Conservation (phyloP, 2,797 vertebrate genomes). For the Propithecus perrieri region DNA sequence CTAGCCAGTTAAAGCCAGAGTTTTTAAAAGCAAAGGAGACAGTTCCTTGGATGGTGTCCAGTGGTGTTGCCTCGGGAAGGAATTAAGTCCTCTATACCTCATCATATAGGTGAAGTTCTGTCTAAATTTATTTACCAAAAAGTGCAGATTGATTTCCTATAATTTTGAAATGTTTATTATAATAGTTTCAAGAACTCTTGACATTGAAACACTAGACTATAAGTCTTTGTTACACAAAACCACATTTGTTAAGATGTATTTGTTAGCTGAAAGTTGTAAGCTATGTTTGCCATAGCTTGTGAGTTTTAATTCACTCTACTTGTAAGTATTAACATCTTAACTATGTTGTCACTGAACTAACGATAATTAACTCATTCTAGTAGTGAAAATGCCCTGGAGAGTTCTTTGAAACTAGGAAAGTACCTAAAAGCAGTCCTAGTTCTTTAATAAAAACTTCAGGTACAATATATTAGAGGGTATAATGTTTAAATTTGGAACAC, state of each 20-base stretch:
- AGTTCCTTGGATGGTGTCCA: not conserved
- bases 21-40: not conserved
- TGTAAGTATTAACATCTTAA: not conserved
- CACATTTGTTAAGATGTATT: not conserved
- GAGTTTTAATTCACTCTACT: not conserved
- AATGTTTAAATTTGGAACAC: not conserved
- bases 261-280: not conserved
- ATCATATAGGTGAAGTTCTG: not conserved
- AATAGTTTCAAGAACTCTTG: not conserved
- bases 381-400: not conserved
- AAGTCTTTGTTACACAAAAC: not conserved
- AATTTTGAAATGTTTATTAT: not conserved
- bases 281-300: not conserved
- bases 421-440: not conserved
- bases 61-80: not conserved
- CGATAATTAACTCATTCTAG: not conserved
- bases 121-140: slow-evolving; percentile 3
- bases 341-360: not conserved
- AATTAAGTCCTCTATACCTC: not conserved
- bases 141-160: not conserved
- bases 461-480: not conserved
- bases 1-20: not conserved
- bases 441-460: not conserved
- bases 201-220: not conserved
- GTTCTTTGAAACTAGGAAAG: not conserved